phyloP scores from a whole-genome alignment of 1,140 invertebrate genomes.

The Acromyrmex charruanus region DNA sequence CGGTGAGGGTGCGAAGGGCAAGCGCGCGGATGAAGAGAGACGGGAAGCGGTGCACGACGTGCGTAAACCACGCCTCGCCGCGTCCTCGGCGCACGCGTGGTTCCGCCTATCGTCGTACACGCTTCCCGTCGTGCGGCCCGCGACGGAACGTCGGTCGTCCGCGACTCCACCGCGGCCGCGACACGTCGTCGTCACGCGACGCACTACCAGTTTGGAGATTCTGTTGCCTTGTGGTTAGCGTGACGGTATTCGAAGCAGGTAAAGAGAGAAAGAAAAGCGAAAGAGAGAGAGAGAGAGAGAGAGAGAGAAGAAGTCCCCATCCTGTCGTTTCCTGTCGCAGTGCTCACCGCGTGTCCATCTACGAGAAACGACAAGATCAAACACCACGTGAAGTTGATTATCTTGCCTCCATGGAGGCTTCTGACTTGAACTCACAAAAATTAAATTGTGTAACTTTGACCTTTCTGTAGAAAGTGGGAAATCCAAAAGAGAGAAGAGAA shows the following conservation, averaged over 20 bases:
- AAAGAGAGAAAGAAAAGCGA: constrained; percentile 8
- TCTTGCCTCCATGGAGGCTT: too few species aligned
- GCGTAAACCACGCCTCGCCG: constrained; percentile 72
- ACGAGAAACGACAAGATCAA: constrained; percentile 18
- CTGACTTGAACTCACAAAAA: too few species aligned
- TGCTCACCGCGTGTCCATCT: constrained; percentile 18
- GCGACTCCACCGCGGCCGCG: constrained; percentile 64
- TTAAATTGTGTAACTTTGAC: too few species aligned
- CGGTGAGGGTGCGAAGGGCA: constrained; percentile 9
- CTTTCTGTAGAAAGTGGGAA: too few species aligned
- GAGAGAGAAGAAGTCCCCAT: background rate
- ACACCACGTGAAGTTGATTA: constrained; percentile 8
- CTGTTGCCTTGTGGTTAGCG: constrained; percentile 26
- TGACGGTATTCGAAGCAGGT: constrained; percentile 8
- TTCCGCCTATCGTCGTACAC: constrained; percentile 78
- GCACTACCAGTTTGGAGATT: constrained; percentile 64
- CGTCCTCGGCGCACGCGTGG: constrained; percentile 74
- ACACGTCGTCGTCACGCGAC: constrained; percentile 66
- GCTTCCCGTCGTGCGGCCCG: constrained; percentile 66
- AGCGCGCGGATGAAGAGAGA: constrained; percentile 12
- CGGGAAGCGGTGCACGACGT: background rate
- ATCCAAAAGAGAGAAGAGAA: too few species aligned
- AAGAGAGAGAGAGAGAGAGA: constrained; percentile 5
- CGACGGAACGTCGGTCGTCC: constrained; percentile 51
- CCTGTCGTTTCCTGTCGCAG: background rate